phyloP scores from a whole-genome alignment of 2,888 invertebrate species.

The Phymatocera aterrima region DNA sequence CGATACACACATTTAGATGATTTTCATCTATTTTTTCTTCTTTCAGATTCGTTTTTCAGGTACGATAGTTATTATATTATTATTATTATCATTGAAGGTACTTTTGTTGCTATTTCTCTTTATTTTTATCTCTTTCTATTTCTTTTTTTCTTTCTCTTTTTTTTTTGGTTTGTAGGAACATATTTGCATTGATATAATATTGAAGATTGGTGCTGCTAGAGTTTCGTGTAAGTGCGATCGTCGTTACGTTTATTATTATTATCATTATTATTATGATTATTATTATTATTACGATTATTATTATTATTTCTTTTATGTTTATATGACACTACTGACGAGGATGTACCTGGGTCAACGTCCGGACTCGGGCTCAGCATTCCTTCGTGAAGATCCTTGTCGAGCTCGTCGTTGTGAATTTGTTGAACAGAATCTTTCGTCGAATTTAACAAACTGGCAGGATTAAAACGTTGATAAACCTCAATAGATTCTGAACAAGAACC shows the following conservation, averaged over 20 bases:
- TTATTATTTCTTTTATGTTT: constrained; percentile 37
- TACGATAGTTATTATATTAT: constrained; percentile 14
- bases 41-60: constrained; percentile 42
- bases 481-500: constrained; percentile 52
- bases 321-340: constrained; percentile 46
- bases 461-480: constrained; percentile 55
- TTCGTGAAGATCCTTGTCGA: constrained; percentile 57
- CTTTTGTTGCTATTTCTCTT: background rate
- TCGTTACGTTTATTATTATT: background rate
- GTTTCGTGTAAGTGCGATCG: constrained; percentile 43
- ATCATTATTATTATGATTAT: background rate
- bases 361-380: constrained; percentile 58
- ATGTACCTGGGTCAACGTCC: constrained; percentile 65
- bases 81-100: constrained; percentile 33
- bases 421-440: constrained; percentile 36
- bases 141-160: background rate
- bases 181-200: too few relatives aligned
- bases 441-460: constrained; percentile 51
- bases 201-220: constrained; percentile 45
- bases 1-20: constrained; percentile 21
- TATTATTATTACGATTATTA: constrained; percentile 10
- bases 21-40: too few relatives aligned
- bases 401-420: constrained; percentile 53
- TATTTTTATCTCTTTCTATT: background rate
- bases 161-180: constrained; percentile 33